These are phyloP conservation scores for Papilio protenor DNA, from an alignment of 2,888 invertebrate species.

Conservation along the genomic window DNA sequence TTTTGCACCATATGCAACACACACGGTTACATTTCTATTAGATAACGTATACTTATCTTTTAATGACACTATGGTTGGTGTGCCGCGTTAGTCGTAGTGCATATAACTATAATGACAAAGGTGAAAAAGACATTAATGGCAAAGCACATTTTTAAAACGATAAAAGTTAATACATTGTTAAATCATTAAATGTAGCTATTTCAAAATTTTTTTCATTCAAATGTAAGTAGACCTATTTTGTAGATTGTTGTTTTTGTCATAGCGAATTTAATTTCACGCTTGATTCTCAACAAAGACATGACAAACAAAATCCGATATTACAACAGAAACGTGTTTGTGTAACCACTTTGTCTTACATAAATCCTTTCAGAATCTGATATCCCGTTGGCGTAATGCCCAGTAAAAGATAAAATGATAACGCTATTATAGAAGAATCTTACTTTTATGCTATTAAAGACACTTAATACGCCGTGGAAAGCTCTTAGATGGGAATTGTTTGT, in stretches of 20 bases:
- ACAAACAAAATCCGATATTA: constrained; percentile 9
- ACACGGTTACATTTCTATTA: background rate
- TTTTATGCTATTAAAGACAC: constrained; percentile 31
- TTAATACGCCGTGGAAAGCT: constrained; percentile 55
- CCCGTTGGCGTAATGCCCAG: background rate
- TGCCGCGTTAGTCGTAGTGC: too few relatives aligned
- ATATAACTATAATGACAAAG: too few relatives aligned
- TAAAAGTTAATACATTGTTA: background rate
- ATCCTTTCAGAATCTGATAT: constrained; percentile 20
- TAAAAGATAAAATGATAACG: constrained; percentile 4
- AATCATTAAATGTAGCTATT: background rate
- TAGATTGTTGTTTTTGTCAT: background rate
- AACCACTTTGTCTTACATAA: constrained; percentile 8
- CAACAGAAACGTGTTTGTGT: constrained; percentile 6
- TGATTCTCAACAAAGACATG: constrained; percentile 10
- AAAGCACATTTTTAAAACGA: background rate
- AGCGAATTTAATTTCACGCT: constrained; percentile 12
- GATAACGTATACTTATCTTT: too few relatives aligned
- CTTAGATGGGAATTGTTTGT: constrained; percentile 66
- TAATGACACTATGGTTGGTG: too few relatives aligned
- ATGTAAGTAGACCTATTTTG: background rate
- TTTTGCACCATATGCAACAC: constrained; percentile 13
- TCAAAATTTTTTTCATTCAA: background rate
- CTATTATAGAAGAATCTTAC: constrained; percentile 24
- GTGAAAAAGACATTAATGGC: too few relatives aligned